Evolutionary conservation across 2,113 vertebrate species (phyloP), one percentile per base, ranked within the genome.

Genomic region (Athene cunicularia): DNA sequence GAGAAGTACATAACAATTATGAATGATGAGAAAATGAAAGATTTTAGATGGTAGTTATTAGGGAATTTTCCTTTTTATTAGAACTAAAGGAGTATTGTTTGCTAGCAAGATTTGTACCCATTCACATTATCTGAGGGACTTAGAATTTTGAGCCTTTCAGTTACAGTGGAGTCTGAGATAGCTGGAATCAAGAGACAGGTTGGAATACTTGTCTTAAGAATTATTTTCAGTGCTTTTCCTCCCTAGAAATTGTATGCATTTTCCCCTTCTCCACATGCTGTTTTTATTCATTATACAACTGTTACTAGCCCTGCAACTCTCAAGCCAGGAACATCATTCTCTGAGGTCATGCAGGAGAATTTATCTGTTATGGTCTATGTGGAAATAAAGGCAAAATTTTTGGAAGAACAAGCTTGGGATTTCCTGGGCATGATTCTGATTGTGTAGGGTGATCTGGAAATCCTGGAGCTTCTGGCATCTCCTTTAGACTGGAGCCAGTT

Each of bases 361-460:
- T 87, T 95, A 47, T 96, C 21, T 91, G 43, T 35, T 55, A 62
- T 56, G 35, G 52, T 15, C 15, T 56, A 39, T 58, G 8, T 70
- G 91, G 88, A 97, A 98, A 98, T 93, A 98, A 98, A 24, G 88
- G 79, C 55, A 89, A 95, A 92, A 98, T 6, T 5, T 94, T 82
- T 82, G 77, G 63, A 74, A 95, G 87, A 4, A 90, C 45, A 71
- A 27, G 9, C 24, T 86, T 95, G 60, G 97, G 82, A 5, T 55
- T 88, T 95, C 96, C 98, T 8, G 98, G 97, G 79, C 98, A 98
- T 24, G 41, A 97, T 56, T 91, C 75, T 70, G 85, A 91, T 63
- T 95, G 70, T 32, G 94, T 94, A 75, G 35, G 6, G 37, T 79
- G 58, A 19, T 97, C 75, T 55, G 97, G 96, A 64, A 98, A 98